Evolutionary conservation across 2,113 vertebrate genomes (phyloP), one percentile per base, ranked within the genome.

Genomic region (Hyperoodon ampullatus): DNA sequence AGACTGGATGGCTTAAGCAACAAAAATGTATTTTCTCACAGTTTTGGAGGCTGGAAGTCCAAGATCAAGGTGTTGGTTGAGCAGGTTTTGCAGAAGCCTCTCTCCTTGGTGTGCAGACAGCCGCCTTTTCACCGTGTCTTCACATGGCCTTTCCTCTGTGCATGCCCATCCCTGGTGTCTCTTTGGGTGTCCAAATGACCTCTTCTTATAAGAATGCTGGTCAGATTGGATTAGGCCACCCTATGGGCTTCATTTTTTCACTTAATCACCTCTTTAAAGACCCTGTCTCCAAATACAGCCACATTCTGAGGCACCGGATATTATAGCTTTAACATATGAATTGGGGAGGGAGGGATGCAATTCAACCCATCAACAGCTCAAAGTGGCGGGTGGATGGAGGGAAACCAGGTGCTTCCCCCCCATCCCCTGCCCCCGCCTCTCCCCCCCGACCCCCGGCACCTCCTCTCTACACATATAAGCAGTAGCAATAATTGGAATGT

Each of bases 371-470:
- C 39, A 53, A n/a, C 6, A 70, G 23, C 66, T 90, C 35, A 9
- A 53, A 24, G 28, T 15, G 66, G 50, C 75, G 35, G 33, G 66
- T 42, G n/a, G 33, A 8, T 2, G 3, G 33, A 47, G n/a, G 24
- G 8, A 33, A 47, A 6, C 60, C 81, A 23, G 35, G 87, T 75
- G 8, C 14, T 53, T 14, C 63, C 30, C 33, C 47, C 47, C 11
- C 8, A 39, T 39, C 39, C 39, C 39, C 39, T 39, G 0, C 2
- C 26, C 72, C 30, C 1, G 21, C 8, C 18, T 33, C n/a, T 1
- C 23, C 5, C 24, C 4, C 9, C 50, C 50, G 0, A 53, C 53
- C 53, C 15, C 53, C 5, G 0, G 15, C 77, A 19, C 35, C 2
- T 8, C 30, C 1, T 6, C 35, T 30, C 18, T 42, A 24, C 26